phyloP scores from a whole-genome alignment of 2,797 vertebrate species.

The Microctenopoma lineatum region DNA sequence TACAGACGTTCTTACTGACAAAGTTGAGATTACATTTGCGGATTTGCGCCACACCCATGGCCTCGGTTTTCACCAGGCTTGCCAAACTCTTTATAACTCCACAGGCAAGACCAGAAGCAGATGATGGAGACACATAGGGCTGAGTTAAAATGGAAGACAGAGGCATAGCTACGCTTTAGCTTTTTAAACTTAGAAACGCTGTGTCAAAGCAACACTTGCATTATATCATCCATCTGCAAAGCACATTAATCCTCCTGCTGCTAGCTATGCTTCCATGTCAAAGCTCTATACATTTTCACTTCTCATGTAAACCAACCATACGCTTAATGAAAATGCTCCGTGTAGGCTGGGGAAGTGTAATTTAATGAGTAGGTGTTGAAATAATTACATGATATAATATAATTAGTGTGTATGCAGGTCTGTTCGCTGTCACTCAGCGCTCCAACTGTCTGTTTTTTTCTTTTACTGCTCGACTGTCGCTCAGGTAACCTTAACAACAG shows the following conservation, averaged over 20 bases:
- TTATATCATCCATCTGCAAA: constrained; percentile 33
- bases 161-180: constrained; percentile 42
- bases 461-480: constrained; percentile 24
- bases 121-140: constrained; percentile 51
- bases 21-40: constrained; percentile 48
- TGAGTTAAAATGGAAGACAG: constrained; percentile 40
- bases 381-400: constrained; percentile 66
- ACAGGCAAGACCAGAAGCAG: constrained; percentile 43
- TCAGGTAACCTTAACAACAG: constrained; percentile 66
- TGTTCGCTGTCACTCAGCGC: constrained; percentile 68
- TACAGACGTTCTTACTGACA: constrained; percentile 32
- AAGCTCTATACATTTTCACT: constrained; percentile 9
- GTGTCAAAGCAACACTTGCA: constrained; percentile 40
- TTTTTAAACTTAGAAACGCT: constrained; percentile 11
- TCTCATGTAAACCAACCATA: constrained; percentile 37
- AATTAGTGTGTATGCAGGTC: constrained; percentile 46
- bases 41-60: constrained; percentile 64
- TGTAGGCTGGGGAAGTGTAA: constrained; percentile 17
- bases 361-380: constrained; percentile 73
- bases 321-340: constrained; percentile 17
- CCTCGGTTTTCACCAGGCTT: constrained; percentile 54
- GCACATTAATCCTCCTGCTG: constrained; percentile 46
- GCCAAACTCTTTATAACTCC: constrained; percentile 55
- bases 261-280: constrained; percentile 22
- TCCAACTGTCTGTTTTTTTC: constrained; percentile 13